Conservation (phyloP, 2,888 invertebrate species). For the Drosophila subquinaria region DNA sequence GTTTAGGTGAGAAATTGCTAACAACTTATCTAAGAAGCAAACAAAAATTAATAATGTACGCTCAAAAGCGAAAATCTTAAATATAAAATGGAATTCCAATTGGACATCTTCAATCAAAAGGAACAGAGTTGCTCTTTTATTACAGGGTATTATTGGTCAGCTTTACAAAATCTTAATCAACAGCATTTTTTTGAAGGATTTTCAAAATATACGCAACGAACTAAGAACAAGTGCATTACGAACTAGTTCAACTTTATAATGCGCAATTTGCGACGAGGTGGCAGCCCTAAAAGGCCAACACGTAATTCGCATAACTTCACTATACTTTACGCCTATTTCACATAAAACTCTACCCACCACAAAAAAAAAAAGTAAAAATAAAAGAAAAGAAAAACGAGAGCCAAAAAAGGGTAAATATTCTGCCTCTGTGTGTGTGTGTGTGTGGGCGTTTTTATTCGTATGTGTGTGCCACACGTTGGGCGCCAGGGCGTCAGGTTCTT, state of each 20-base stretch:
- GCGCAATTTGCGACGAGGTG: constrained; percentile 13
- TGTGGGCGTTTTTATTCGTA: neutral
- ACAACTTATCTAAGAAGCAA: neutral
- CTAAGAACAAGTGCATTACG: constrained; percentile 1
- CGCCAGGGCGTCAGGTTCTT: constrained; percentile 49
- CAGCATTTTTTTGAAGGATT: neutral
- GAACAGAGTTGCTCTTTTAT: neutral
- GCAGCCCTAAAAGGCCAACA: constrained; percentile 56
- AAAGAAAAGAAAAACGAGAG: neutral
- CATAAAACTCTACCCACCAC: constrained; percentile 46
- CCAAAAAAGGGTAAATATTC: constrained; percentile 10
- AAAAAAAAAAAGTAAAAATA: neutral
- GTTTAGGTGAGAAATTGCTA: no score
- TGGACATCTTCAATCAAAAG: neutral
- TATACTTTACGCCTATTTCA: constrained; percentile 73
- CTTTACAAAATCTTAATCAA: neutral
- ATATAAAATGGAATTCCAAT: no score
- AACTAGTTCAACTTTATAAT: neutral
- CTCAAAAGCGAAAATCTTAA: neutral
- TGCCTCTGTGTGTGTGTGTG: neutral
- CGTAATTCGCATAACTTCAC: constrained; percentile 69
- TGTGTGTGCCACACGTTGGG: constrained; percentile 22
- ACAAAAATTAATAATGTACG: neutral
- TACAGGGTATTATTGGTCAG: neutral
- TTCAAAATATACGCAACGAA: neutral